Evolutionary conservation across 2,797 vertebrate genomes (phyloP).

Genomic region (Anas georgica): DNA sequence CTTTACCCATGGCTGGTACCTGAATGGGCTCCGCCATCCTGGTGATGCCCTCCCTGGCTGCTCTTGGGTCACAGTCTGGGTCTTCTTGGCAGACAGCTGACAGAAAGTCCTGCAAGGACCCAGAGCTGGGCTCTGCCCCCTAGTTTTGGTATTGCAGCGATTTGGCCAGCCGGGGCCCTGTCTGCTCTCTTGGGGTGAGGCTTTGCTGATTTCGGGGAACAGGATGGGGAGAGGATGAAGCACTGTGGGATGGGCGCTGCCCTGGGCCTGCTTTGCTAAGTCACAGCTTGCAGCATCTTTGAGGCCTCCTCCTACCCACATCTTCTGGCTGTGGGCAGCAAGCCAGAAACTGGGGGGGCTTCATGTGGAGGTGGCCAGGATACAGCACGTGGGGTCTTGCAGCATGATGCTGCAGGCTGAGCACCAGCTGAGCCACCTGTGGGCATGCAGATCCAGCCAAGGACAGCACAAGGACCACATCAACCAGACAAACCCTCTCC

Average conservation of each 20-base stretch:
- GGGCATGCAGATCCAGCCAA: not conserved
- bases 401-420: not conserved
- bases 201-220: not conserved
- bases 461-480: not conserved
- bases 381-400: fast-evolving
- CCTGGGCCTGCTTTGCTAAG: not conserved
- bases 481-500: not conserved
- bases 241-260: no score
- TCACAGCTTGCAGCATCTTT: not conserved
- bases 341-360: not conserved
- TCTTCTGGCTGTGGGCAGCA: not conserved
- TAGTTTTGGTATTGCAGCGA: not conserved
- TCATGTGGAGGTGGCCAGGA: not conserved
- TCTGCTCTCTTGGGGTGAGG: not conserved
- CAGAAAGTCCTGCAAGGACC: not conserved
- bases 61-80: not conserved
- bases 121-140: not conserved
- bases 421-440: not conserved
- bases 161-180: not conserved
- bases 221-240: not conserved
- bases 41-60: not conserved
- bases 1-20: not conserved
- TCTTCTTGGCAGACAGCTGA: not conserved
- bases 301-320: not conserved
- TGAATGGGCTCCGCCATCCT: fast-evolving